Evolutionary conservation across 2,113 vertebrate species (phyloP).

Genomic region (Rallus limicola): DNA sequence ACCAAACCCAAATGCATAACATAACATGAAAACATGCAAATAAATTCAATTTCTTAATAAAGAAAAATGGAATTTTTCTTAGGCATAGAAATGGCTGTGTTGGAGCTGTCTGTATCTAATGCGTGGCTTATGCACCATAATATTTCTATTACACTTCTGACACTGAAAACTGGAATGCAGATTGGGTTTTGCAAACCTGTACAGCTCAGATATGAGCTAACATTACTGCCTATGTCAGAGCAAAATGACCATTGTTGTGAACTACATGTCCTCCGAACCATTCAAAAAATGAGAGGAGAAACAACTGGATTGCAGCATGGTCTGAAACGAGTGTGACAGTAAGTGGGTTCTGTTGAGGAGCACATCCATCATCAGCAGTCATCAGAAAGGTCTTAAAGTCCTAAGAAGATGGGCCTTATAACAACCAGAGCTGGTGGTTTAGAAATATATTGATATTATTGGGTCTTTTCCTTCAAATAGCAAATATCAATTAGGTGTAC

Average conservation of each 20-base stretch:
- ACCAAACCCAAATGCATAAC: neutral
- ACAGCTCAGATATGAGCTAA: neutral
- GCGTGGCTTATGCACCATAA: no score
- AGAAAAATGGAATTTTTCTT: neutral
- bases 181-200: neutral
- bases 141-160: neutral
- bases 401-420: neutral
- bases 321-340: neutral
- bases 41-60: neutral
- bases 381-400: neutral
- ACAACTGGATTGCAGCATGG: neutral
- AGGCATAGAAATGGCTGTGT: neutral
- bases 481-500: neutral
- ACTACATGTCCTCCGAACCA: neutral
- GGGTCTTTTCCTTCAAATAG: neutral
- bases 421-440: neutral
- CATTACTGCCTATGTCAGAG: neutral
- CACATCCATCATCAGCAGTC: accelerated
- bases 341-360: neutral
- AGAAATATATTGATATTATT: neutral
- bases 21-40: neutral
- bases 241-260: neutral
- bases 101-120: accelerated
- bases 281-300: neutral
- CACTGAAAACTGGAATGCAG: neutral